Base-by-base conservation (phyloP, 2,888 invertebrate species). In the Phengaris alcon region DNA sequence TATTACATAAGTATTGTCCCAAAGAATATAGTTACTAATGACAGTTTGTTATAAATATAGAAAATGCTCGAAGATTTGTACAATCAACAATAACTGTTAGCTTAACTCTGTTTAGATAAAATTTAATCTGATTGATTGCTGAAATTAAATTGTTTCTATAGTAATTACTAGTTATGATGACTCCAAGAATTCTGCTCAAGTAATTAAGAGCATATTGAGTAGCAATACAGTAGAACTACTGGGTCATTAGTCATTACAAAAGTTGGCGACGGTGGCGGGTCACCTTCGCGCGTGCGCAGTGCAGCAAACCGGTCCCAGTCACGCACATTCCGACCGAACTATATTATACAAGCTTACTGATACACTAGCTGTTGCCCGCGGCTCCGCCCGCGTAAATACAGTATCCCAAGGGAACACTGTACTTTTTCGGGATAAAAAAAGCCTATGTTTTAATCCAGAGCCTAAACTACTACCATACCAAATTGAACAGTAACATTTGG, bases 201-300 rank as follows among this genome's bases (percentile, higher is more conserved):
- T 10, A 59, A 59, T 59, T 59, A 59, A 59, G 59, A 59, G 59
- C 15, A n/a, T 59, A 22, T 22, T 59, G n/a, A n/a, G n/a, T n/a
- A n/a, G n/a, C 22, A 59, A 59, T 59, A 22, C 22, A 15, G 15
- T 22, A 59, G 10, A 59, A 59, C 59, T 59, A 59, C 22, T 59
- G 59, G 59, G 59, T 59, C 59, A 59, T 59, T 59, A 59, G 59
- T 59, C 48, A 48, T 48, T 59, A 59, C 22, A 59, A 59, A 15
- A 59, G 22, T 10, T 6, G 22, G 22, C 22, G 22, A 15, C 22
- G 59, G 59, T 59, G 59, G 59, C 15, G 59, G 59, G 59, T 59
- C 59, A 59, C 22, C 59, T 59, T 59, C 59, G 22, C 59, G 59
- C 59, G 59, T 59, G 59, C 59, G 59, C 59, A 15, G 15, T 5